Evolutionary conservation across 1,140 invertebrate species (phyloP).

Genomic region (Drosophila hydei): DNA sequence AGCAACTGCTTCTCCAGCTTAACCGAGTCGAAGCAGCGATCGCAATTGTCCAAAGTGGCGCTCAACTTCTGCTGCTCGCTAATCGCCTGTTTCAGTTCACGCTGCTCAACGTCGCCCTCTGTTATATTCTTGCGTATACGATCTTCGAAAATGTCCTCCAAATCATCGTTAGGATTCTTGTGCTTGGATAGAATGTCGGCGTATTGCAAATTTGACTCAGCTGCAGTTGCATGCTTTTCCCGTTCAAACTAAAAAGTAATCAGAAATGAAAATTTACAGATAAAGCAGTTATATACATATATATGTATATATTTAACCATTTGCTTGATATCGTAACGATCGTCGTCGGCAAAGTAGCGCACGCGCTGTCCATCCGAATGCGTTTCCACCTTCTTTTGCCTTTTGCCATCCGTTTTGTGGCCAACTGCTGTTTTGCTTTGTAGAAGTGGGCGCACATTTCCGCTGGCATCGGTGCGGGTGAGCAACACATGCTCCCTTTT

Average conservation of each 20-base stretch:
- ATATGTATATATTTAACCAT: slow-evolving; percentile 87
- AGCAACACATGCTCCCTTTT: slow-evolving; percentile 87
- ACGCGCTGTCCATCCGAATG: slow-evolving; percentile 90
- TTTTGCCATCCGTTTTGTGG: slow-evolving; percentile 85
- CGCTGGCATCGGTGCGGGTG: slow-evolving; percentile 88
- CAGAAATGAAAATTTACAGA: too few relatives aligned
- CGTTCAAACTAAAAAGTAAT: slow-evolving; percentile 89
- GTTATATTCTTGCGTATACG: slow-evolving; percentile 86
- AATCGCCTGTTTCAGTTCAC: slow-evolving; percentile 89
- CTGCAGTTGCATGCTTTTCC: slow-evolving; percentile 93
- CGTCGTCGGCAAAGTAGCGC: slow-evolving; percentile 95
- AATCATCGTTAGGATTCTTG: slow-evolving; percentile 89
- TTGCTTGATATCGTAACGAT: slow-evolving; percentile 92
- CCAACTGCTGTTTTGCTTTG: slow-evolving; percentile 18
- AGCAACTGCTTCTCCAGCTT: slow-evolving; percentile 95
- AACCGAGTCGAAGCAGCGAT: slow-evolving; percentile 92
- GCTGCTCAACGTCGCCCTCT: slow-evolving; percentile 86
- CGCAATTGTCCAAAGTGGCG: slow-evolving; percentile 89
- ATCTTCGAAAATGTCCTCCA: slow-evolving; percentile 94
- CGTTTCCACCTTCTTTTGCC: slow-evolving; percentile 88
- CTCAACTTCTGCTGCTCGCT: slow-evolving; percentile 87
- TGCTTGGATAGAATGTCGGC: slow-evolving; percentile 88
- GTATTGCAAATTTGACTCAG: slow-evolving; percentile 93
- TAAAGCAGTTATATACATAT: background rate
- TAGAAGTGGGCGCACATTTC: slow-evolving; percentile 86